These are phyloP conservation scores for Zosterops lateralis DNA, from an alignment of 2,113 vertebrate species.

Conservation along the genomic window DNA sequence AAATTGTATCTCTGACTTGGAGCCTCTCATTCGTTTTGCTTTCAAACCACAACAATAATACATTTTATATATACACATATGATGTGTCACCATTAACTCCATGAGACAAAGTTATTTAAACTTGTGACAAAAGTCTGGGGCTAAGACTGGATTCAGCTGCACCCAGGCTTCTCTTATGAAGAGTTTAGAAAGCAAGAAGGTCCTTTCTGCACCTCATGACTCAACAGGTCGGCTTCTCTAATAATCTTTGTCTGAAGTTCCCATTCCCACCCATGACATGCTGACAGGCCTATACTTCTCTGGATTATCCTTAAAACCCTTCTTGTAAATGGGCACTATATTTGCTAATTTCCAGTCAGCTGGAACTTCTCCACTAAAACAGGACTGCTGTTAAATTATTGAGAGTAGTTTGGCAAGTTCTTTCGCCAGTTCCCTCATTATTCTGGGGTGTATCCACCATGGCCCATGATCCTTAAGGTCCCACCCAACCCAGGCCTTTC, in stretches of 20 bases:
- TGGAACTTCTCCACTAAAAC: not conserved
- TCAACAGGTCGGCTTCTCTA: not conserved
- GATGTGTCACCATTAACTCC: not conserved
- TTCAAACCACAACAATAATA: not conserved
- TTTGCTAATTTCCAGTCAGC: not conserved
- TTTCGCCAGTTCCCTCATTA: not conserved
- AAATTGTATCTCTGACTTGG: no score
- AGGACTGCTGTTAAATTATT: not conserved
- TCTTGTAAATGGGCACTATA: not conserved
- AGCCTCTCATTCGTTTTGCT: no score
- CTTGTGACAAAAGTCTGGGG: not conserved
- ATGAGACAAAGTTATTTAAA: not conserved
- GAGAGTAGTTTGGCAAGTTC: not conserved
- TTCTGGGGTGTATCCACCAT: not conserved
- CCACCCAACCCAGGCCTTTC: not conserved
- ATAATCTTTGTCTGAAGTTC: not conserved
- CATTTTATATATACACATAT: not conserved
- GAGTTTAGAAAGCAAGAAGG: not conserved
- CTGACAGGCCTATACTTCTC: not conserved
- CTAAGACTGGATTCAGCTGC: not conserved
- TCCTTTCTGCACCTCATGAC: not conserved
- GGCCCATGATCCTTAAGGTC: not conserved
- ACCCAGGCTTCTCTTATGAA: not conserved
- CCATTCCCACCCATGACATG: not conserved
- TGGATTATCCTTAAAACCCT: not conserved